Evolutionary conservation across 2,113 vertebrate species (phyloP), one percentile per base, ranked within the genome.

Genomic region (Pseudonaja textilis): DNA sequence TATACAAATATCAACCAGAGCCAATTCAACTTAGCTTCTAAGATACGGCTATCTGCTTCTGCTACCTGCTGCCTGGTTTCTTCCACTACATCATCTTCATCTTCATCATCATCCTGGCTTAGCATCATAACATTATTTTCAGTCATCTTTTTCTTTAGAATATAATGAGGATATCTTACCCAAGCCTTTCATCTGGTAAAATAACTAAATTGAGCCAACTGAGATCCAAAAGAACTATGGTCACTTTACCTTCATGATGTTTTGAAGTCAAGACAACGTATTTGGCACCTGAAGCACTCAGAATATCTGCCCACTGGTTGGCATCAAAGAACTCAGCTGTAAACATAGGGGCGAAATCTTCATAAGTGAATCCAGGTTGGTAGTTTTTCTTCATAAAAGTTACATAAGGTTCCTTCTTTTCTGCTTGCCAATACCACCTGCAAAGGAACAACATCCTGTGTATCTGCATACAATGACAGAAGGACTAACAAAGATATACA

Each of bases 251-350:
- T 98, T 99, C 99, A 11, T 99, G 99, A 95, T 99, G 99, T 96
- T 99, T 99, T n/a, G 99, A 98, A 56, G 99, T 99, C 93, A 99
- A 97, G 50, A 99, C 99, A 50, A 99, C 95, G 1, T 99, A 99
- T 93, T 98, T 99, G 93, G 99, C 99, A 88, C 99, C 99, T 0
- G 99, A 99, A 57, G 98, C 97, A 52, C 96, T 97, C 91, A 99
- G 97, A 95, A 99, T 96, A 69, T 98, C 98, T 9, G 98, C 98
- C 99, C 99, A 99, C 42, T 98, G 96, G 92, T 97, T 96, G 6
- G 98, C 96, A 94, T 99, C 95, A 92, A 99, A 99, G 96, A 99
- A 99, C 93, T 99, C 98, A 14, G 99, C 98, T 16, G 98, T 99
- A 94, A 99, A 99, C n/a, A 97, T 93, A 0, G 98, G 96, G 6